Evolutionary conservation across 2,888 invertebrate species (phyloP), one percentile per base, ranked within the genome.

Genomic region (Apocheima hispidaria): DNA sequence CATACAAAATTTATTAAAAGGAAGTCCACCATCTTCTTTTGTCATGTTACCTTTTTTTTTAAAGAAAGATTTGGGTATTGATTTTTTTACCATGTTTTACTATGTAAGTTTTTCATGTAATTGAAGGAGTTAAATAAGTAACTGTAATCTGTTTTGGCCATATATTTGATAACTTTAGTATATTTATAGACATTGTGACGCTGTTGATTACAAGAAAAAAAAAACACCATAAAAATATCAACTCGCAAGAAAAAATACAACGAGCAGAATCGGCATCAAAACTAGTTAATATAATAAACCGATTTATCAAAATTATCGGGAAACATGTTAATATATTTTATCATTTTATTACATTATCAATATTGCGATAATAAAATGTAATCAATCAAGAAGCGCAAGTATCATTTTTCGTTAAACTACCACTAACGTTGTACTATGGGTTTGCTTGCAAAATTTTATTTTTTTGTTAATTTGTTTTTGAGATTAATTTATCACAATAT

Each of bases 321-420:
- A 41, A 49, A 21, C 33, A 16, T 50, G 41, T 30, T 40, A 21
- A 56, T 41, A 49, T 23, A 43, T 35, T 50, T 51, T 56, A 54
- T 56, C 51, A 40, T 18, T 54, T 59, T 59, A 59, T 20, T 33
- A 30, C 40, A 53, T 40, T 48, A 46, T 54, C 36, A 41, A 40
- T 46, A 44, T 51, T 30, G 51, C 38, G 51, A 51, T 40, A 40
- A 16, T 30, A 3, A 30, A 50, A 35, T 36, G 41, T 41, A 49
- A 61, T 54, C 61, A 60, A 60, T 55, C 54, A 62, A 55, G 49
- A 60, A 54, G 51, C 46, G 30, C 46, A 20, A 33, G 44, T 46
- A 12, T 46, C 12, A 33, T 14, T 46, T 20, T 7, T 46, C 5
- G 30, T 33, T 46, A 33, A 30, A 46, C 16, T 44, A 30, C 4